Conservation (phyloP, 2,797 vertebrate genomes). For the Tamandua tetradactyla region DNA sequence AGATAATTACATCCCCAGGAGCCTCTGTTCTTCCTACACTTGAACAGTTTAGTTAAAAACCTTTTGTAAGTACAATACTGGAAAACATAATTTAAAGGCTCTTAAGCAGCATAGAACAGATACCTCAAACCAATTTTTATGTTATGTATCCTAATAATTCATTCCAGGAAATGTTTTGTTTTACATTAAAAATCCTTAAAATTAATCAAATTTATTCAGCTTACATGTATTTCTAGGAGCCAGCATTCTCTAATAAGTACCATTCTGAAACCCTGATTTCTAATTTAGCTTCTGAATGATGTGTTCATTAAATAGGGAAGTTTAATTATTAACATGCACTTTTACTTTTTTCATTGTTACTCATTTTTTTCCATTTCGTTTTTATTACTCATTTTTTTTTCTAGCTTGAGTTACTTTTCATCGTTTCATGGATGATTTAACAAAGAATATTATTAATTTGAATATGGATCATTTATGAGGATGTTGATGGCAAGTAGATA, state of each 20-base stretch:
- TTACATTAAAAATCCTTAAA: neutral
- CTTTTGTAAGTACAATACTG: neutral
- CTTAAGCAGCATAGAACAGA: neutral
- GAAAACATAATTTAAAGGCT: slow-evolving; percentile 25
- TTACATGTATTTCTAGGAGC: neutral
- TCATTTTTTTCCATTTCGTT: neutral
- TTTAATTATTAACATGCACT: neutral
- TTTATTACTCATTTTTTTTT: slow-evolving; percentile 11
- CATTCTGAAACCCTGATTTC: neutral
- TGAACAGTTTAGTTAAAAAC: slow-evolving; percentile 36
- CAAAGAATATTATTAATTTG: neutral
- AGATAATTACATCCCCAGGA: slow-evolving; percentile 64
- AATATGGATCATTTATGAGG: neutral
- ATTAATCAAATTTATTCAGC: neutral
- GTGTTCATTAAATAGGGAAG: neutral
- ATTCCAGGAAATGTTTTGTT: neutral
- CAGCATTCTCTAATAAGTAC: neutral
- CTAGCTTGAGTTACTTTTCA: neutral
- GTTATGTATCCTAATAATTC: slow-evolving; percentile 6
- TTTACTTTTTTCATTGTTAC: neutral
- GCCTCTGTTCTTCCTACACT: slow-evolving; percentile 35
- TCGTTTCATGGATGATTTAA: neutral
- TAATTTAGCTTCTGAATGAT: slow-evolving; percentile 33
- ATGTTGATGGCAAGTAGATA: neutral
- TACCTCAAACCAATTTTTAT: neutral